Evolutionary conservation across 2,888 invertebrate species (phyloP).

Genomic region (Melanotus villosus): DNA sequence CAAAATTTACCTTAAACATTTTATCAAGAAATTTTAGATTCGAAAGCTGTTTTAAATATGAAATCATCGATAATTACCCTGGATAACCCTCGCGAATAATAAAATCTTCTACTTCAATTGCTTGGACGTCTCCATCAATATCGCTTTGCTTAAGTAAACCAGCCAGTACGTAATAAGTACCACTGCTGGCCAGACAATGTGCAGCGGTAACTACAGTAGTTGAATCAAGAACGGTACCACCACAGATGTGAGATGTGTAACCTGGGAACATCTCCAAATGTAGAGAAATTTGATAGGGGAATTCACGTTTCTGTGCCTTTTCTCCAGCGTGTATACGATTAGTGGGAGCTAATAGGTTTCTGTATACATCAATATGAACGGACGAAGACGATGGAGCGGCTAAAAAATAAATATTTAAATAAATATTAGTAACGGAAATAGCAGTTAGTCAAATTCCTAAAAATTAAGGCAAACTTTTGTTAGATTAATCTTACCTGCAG

Average conservation of each 20-base stretch:
- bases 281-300: conserved; percentile 20
- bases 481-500: too few species aligned
- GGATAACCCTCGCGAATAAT: not conserved
- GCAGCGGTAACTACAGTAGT: not conserved
- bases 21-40: too few species aligned
- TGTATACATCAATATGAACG: too few species aligned
- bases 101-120: not conserved
- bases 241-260: not conserved
- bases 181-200: not conserved
- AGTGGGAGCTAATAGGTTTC: too few species aligned
- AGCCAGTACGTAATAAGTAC: not conserved
- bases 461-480: too few species aligned
- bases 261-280: not conserved
- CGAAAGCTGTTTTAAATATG: too few species aligned
- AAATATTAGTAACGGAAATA: too few species aligned
- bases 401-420: too few species aligned
- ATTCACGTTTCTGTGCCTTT: not conserved
- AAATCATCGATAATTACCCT: too few species aligned
- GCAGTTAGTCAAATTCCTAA: too few species aligned
- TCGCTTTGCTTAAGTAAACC: not conserved
- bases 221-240: not conserved
- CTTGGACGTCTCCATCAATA: not conserved
- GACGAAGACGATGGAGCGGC: too few species aligned
- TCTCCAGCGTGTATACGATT: not conserved
- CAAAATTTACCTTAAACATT: too few species aligned